These are phyloP conservation scores for Drosophila nigromelanica DNA, from an alignment of 1,140 invertebrate species.

Conservation along the genomic window DNA sequence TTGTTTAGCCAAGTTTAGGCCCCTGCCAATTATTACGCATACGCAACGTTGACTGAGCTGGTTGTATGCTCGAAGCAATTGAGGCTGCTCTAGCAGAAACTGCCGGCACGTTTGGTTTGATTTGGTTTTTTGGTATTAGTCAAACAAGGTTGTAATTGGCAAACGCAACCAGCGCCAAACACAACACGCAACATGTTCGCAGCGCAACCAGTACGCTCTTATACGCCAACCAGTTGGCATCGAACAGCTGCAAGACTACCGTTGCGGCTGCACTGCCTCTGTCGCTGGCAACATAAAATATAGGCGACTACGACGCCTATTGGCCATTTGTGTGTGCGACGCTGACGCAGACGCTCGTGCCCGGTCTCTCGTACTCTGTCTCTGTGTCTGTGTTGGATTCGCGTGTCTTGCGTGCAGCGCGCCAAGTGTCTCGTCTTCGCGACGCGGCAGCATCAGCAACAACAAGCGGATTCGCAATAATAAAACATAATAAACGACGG, in stretches of 20 bases:
- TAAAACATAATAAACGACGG: conserved; percentile 55
- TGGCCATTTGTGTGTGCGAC: conserved; percentile 75
- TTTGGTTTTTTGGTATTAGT: not conserved
- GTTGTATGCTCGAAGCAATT: conserved; percentile 1
- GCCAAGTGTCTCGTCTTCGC: conserved; percentile 31
- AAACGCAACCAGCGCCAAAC: conserved; percentile 10
- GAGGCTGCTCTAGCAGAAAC: conserved; percentile 1
- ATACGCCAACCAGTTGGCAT: conserved; percentile 38
- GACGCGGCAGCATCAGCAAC: conserved; percentile 43
- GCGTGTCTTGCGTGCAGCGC: conserved; percentile 34
- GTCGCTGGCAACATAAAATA: conserved; percentile 68
- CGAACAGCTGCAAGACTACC: conserved; percentile 33
- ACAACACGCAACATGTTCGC: conserved; percentile 24
- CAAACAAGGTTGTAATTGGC: conserved; percentile 25
- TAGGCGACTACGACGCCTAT: conserved; percentile 57
- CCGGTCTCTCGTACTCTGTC: not conserved
- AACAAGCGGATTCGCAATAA: conserved; percentile 29
- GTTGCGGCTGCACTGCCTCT: conserved; percentile 13
- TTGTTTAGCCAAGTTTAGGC: not conserved
- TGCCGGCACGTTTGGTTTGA: not conserved
- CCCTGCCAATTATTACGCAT: conserved; percentile 34
- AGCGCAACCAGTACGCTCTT: conserved; percentile 20
- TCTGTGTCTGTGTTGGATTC: conserved; percentile 16
- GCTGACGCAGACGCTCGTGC: conserved; percentile 49
- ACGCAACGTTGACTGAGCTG: conserved; percentile 34